A percentile compares a stretch with the other conserved stretches of the same genome.
phyloP scores from a whole-genome alignment of 2,888 invertebrate genomes.

The Oscheius sp. region DNA sequence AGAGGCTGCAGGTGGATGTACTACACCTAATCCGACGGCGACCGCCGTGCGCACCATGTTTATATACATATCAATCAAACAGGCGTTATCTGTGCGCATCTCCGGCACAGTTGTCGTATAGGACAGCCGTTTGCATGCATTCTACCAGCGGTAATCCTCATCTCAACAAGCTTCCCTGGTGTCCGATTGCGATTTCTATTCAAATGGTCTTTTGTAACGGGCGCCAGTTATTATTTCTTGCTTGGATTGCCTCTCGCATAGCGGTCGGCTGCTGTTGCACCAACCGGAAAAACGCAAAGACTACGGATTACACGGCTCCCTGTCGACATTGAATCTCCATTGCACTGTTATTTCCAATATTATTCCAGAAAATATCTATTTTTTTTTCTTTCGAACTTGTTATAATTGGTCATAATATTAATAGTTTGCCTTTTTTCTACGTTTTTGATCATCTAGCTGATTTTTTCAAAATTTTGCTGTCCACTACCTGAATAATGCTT shows the following conservation, averaged over 20 bases:
- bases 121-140: no score
- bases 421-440: no score
- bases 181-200: slow-evolving; percentile 13
- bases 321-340: slow-evolving; percentile 17
- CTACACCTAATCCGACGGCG: slow-evolving; percentile 28
- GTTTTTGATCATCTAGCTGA: no score
- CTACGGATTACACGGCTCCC: slow-evolving; percentile 12
- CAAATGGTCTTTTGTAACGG: slow-evolving; percentile 12
- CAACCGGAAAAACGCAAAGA: slow-evolving; percentile 22
- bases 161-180: no score
- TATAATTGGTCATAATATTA: no score
- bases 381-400: no score
- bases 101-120: slow-evolving; percentile 27
- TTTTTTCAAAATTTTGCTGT: no score
- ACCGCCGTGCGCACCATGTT: slow-evolving; percentile 27
- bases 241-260: slow-evolving; percentile 16
- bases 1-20: slow-evolving; percentile 27
- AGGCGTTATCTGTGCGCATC: slow-evolving; percentile 28
- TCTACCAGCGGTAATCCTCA: no score
- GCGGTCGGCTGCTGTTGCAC: background rate
- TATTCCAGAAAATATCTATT: background rate
- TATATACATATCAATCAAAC: slow-evolving; percentile 32
- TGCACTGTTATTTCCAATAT: background rate
- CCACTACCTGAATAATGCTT: no score
- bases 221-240: slow-evolving; percentile 25